phyloP scores from a whole-genome alignment of 2,797 vertebrate genomes.

The Glyptemys insculpta region DNA sequence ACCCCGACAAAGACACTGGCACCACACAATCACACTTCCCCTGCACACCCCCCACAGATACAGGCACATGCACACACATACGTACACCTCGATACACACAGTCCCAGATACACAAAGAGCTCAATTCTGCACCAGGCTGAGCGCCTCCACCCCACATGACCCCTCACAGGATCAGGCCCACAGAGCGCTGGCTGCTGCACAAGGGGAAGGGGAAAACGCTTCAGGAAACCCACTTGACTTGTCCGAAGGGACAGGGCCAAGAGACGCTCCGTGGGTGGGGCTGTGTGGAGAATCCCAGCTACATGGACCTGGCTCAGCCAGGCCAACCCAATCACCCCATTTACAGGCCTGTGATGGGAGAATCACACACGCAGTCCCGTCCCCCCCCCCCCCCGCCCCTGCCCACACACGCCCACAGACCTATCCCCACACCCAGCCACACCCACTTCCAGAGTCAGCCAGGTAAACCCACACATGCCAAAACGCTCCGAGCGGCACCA shows the following conservation, averaged over 20 bases:
- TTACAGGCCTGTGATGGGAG: neutral
- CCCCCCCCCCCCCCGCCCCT: too few species aligned
- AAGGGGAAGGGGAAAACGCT: neutral
- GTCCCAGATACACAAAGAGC: neutral
- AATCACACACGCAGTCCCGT: neutral
- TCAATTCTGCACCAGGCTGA: neutral
- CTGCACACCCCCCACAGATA: rapidly evolving
- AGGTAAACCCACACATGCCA: neutral
- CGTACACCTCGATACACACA: neutral
- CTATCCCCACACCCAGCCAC: neutral
- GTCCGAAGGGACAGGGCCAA: constrained; percentile 66
- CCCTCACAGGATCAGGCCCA: neutral
- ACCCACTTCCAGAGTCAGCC: neutral
- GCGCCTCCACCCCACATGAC: neutral
- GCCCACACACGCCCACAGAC: too few species aligned
- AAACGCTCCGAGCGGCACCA: neutral
- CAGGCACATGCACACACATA: too few species aligned
- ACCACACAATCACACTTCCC: rapidly evolving
- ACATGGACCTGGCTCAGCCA: neutral
- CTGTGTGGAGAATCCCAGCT: constrained; percentile 60
- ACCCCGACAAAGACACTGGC: neutral
- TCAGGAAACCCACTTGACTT: neutral
- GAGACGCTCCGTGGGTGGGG: constrained; percentile 61
- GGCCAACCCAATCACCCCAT: neutral
- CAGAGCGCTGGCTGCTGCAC: neutral